A percentile compares a stretch with the other conserved stretches of the same genome.
These are phyloP conservation scores for Acropora yongei DNA, from an alignment of 64 coral and sea anemone genomes.

Conservation along the genomic window DNA sequence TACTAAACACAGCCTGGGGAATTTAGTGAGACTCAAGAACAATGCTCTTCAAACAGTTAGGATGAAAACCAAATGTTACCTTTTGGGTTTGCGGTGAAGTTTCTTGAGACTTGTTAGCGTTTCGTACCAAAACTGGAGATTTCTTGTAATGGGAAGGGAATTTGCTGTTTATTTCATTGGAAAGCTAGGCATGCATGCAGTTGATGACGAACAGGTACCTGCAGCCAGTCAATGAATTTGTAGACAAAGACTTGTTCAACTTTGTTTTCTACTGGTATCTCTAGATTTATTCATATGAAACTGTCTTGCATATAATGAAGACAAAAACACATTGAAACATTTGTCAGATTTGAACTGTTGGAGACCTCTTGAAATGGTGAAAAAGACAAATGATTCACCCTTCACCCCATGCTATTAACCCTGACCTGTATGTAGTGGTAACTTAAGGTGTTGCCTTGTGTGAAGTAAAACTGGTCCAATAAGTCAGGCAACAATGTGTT, in stretches of 20 bases:
- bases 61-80: too few species aligned
- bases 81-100: background rate
- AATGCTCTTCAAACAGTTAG: too few species aligned
- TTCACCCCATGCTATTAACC: too few species aligned
- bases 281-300: background rate
- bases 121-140: background rate
- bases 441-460: background rate
- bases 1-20: background rate
- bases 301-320: slow-evolving; percentile 13
- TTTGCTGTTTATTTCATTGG: background rate
- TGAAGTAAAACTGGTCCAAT: slow-evolving; percentile 47
- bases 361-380: background rate
- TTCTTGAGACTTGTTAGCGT: background rate
- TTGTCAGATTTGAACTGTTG: background rate
- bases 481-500: slow-evolving; percentile 10
- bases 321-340: slow-evolving; percentile 37
- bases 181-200: background rate
- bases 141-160: background rate
- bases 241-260: background rate
- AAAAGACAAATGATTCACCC: background rate
- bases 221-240: background rate
- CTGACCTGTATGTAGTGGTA: background rate
- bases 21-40: background rate
- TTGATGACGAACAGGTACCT: slow-evolving; percentile 13
- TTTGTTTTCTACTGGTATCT: background rate